A percentile compares a stretch with the other conserved stretches of the same genome.
phyloP scores from a whole-genome alignment of 2,888 invertebrate genomes.

The Leuctra nigra region DNA sequence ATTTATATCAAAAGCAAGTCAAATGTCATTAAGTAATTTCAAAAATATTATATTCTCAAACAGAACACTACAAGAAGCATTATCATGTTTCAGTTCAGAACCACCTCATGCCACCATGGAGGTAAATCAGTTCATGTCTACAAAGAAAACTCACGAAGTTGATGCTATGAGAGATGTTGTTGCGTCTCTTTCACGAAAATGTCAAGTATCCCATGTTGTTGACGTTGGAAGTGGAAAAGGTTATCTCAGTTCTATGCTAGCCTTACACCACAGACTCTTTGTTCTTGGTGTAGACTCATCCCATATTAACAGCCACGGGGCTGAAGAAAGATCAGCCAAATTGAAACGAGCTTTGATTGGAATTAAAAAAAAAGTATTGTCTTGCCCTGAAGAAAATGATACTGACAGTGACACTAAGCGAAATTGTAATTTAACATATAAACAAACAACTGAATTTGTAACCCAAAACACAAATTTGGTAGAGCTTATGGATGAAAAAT shows the following conservation, averaged over 20 bases:
- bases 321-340: constrained; percentile 45
- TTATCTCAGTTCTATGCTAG: constrained; percentile 68
- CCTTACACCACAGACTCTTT: constrained; percentile 60
- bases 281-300: constrained; percentile 80
- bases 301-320: constrained; percentile 56
- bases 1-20: neutral
- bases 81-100: neutral
- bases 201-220: constrained; percentile 48
- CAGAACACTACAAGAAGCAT: no score
- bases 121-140: constrained; percentile 51
- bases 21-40: neutral
- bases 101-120: neutral
- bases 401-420: no score
- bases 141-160: constrained; percentile 77
- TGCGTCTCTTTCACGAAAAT: constrained; percentile 43
- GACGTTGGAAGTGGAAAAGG: constrained; percentile 91
- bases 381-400: neutral
- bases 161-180: constrained; percentile 56
- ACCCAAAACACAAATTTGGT: constrained; percentile 51
- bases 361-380: neutral
- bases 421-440: no score
- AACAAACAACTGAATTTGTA: constrained; percentile 55
- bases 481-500: constrained; percentile 35
- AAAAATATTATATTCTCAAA: neutral
- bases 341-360: constrained; percentile 26